Evolutionary conservation across 2,113 vertebrate genomes (phyloP), one percentile per base, ranked within the genome.

Genomic region (Grammomys surdaster): DNA sequence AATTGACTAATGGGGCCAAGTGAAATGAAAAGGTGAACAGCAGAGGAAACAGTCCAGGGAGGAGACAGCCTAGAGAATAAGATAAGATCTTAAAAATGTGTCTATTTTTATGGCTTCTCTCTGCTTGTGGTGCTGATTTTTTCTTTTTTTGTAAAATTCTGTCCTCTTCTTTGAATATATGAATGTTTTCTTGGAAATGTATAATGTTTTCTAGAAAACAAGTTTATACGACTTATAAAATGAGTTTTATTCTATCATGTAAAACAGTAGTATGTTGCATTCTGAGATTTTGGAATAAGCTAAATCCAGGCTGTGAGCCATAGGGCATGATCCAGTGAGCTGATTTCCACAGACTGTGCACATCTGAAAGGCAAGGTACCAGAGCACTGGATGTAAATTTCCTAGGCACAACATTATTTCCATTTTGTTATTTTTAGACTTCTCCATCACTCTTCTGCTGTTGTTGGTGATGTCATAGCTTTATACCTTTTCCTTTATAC

Each of bases 211-310:
- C 33, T 85, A 80, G 58, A 85, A 94, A 91, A 81, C 16, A 81
- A 93, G 11, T 87, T 13, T 54, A 28, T 88, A 75, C 84, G 51
- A 96, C 51, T 89, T 93, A 91, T 40, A 63, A 93, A 89, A 33
- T 43, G 19, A 84, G 1, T 88, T 88, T 69, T n/a, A 91, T 72
- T 28, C 11, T 73, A 58, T 33, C n/a, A 56, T 33, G 31, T 77
- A 93, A 80, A 84, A 91, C 67, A 73, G 16, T 63, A 70, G 9
- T 70, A n/a, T 84, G 76, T 78, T n/a, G 63, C 28, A 73, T 93
- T 93, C 60, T 88, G 67, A 91, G 78, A 85, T 91, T 65, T 63
- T 94, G 70, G n/a, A 6, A 48, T 87, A 87, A 93, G 17, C 4
- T 10, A 56, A 54, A 58, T 43, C 43, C 11, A 43, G 11, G 36